These are phyloP conservation scores for Agrotis ipsilon DNA, from an alignment of 2,888 invertebrate species.

Conservation along the genomic window DNA sequence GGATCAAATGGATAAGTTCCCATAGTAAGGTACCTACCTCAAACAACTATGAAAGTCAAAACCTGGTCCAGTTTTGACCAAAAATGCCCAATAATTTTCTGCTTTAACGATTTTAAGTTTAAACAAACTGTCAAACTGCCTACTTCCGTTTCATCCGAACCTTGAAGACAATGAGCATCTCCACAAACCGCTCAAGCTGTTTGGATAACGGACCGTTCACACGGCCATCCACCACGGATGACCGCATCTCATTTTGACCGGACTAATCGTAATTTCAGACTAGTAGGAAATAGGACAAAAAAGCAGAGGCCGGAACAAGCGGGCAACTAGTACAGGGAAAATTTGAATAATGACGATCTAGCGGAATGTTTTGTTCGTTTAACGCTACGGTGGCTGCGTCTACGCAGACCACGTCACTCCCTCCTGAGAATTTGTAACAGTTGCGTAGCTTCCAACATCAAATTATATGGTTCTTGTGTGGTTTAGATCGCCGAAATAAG, in stretches of 20 bases:
- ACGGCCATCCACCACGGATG: slow-evolving; percentile 89
- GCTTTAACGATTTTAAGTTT: slow-evolving; percentile 51
- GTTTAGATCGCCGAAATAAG: slow-evolving; percentile 39
- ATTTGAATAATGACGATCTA: slow-evolving; percentile 90
- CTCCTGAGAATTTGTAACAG: slow-evolving; percentile 72
- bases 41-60: slow-evolving; percentile 6
- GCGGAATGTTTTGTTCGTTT: slow-evolving; percentile 87
- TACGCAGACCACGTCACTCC: slow-evolving; percentile 70
- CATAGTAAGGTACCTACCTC: background rate
- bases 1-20: background rate
- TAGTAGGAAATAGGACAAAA: slow-evolving; percentile 87
- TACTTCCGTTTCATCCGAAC: slow-evolving; percentile 57
- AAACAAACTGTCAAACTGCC: slow-evolving; percentile 59
- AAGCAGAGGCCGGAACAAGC: slow-evolving; percentile 89
- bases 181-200: slow-evolving; percentile 80
- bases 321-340: slow-evolving; percentile 90
- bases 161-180: slow-evolving; percentile 58
- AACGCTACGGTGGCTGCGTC: slow-evolving; percentile 85
- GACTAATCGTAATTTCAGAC: slow-evolving; percentile 90
- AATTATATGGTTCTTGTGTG: slow-evolving; percentile 54
- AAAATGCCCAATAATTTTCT: slow-evolving; percentile 37
- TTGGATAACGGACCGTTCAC: slow-evolving; percentile 88
- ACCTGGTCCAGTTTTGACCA: slow-evolving; percentile 33
- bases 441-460: slow-evolving; percentile 65
- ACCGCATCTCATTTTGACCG: slow-evolving; percentile 87